A percentile compares a stretch with the other conserved stretches of the same genome.
These are phyloP conservation scores for Zonitis immaculata DNA, from an alignment of 2,888 invertebrate genomes.

Conservation along the genomic window DNA sequence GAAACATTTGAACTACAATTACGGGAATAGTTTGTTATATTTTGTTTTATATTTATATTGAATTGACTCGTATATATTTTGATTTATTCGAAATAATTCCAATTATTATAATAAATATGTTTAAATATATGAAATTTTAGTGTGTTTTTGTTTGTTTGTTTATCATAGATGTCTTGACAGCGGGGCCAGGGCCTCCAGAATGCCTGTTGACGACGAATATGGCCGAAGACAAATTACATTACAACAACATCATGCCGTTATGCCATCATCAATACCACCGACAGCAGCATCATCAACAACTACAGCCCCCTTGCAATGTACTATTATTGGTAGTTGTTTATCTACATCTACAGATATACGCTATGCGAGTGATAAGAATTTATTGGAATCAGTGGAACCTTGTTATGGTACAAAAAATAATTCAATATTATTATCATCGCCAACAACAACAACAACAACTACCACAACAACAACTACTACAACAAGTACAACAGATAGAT, in stretches of 20 bases:
- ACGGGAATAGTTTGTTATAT: constrained; percentile 3
- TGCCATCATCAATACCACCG: constrained; percentile 30
- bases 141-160: too few relatives aligned
- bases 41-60: too few relatives aligned
- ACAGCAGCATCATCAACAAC: constrained; percentile 15
- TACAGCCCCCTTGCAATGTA: constrained; percentile 29
- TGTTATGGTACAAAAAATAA: constrained; percentile 12
- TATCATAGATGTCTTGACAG: constrained; percentile 62
- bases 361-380: constrained; percentile 29
- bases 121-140: too few relatives aligned
- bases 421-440: constrained; percentile 2
- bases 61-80: too few relatives aligned
- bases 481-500: constrained; percentile 31
- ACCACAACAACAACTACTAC: constrained; percentile 15
- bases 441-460: constrained; percentile 1
- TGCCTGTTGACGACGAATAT: constrained; percentile 52
- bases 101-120: too few relatives aligned
- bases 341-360: constrained; percentile 32
- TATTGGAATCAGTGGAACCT: constrained; percentile 19
- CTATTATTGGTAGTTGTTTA: constrained; percentile 36
- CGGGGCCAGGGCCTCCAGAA: constrained; percentile 61
- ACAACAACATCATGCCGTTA: constrained; percentile 26
- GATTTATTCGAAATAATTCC: too few relatives aligned
- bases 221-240: constrained; percentile 28
- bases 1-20: constrained; percentile 16